A percentile compares a stretch with the other conserved stretches of the same genome.
Evolutionary conservation across 1,140 invertebrate genomes (phyloP).

Genomic region (Coenobita brevimanus): DNA sequence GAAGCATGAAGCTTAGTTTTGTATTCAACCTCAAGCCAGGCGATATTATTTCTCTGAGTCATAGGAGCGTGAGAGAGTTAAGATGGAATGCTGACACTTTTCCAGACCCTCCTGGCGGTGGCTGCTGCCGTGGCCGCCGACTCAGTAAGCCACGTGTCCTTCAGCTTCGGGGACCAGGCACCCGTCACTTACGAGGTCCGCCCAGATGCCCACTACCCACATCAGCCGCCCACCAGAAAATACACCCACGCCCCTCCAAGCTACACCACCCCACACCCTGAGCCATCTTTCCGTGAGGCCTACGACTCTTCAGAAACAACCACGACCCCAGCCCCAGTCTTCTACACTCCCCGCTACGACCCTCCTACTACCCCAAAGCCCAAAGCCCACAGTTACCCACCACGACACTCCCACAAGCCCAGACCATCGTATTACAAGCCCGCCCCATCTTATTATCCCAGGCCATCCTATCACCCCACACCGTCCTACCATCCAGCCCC

Average conservation of each 20-base stretch:
- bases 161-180: neutral
- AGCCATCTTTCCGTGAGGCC: neutral
- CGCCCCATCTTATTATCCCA: neutral
- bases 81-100: too few relatives aligned
- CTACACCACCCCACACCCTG: neutral
- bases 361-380: neutral
- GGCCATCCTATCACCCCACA: neutral
- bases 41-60: too few relatives aligned
- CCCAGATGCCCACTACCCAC: neutral
- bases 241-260: neutral
- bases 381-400: neutral
- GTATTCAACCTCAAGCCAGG: too few relatives aligned
- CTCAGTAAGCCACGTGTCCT: conserved; percentile 31
- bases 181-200: conserved; percentile 32
- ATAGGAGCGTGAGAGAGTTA: too few relatives aligned
- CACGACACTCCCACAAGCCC: neutral
- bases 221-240: neutral
- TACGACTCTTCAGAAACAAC: neutral
- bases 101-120: neutral
- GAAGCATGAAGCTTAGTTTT: too few relatives aligned
- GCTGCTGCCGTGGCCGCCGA: neutral
- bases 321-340: neutral
- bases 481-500: neutral
- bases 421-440: neutral
- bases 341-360: neutral